A percentile compares a stretch with the other conserved stretches of the same genome.
Conservation (phyloP, 2,113 vertebrate genomes). For the Platysteira castanea region DNA sequence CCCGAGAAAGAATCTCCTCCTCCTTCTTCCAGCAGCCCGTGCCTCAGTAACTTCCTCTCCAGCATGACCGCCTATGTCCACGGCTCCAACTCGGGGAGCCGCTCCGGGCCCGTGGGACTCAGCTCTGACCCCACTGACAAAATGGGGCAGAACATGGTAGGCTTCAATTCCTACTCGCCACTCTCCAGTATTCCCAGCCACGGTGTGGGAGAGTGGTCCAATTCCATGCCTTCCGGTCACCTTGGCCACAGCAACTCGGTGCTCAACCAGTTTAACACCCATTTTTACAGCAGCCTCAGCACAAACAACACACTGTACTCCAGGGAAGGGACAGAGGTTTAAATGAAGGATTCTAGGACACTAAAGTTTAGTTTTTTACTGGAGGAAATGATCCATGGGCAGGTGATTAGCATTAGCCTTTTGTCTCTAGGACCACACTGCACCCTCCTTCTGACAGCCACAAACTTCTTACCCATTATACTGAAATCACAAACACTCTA, state of each 20-base stretch:
- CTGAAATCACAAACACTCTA: neutral
- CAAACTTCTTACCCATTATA: neutral
- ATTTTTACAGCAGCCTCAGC: constrained; percentile 84
- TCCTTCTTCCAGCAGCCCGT: constrained; percentile 71
- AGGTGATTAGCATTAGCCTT: neutral
- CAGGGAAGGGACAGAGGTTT: constrained; percentile 92
- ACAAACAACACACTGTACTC: constrained; percentile 81
- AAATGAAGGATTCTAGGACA: neutral
- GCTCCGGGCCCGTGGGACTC: constrained; percentile 75
- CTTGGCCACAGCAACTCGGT: constrained; percentile 83
- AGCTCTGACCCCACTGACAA: constrained; percentile 79
- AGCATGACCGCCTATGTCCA: constrained; percentile 75
- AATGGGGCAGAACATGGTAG: constrained; percentile 75
- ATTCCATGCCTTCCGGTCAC: constrained; percentile 71
- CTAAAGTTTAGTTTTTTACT: neutral
- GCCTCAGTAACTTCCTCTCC: constrained; percentile 89
- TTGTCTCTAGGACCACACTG: neutral
- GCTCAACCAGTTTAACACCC: constrained; percentile 86
- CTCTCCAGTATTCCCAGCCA: constrained; percentile 77
- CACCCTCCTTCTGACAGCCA: neutral
- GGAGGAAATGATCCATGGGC: neutral
- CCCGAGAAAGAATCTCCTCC: constrained; percentile 81
- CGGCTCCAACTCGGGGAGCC: constrained; percentile 26
- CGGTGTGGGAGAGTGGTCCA: constrained; percentile 77
- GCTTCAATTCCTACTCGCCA: constrained; percentile 84